Percentiles rank a stretch among this genome's conserved stretches.
Evolutionary conservation across 2,888 invertebrate species (phyloP).

Genomic region (Heliconius hortense): DNA sequence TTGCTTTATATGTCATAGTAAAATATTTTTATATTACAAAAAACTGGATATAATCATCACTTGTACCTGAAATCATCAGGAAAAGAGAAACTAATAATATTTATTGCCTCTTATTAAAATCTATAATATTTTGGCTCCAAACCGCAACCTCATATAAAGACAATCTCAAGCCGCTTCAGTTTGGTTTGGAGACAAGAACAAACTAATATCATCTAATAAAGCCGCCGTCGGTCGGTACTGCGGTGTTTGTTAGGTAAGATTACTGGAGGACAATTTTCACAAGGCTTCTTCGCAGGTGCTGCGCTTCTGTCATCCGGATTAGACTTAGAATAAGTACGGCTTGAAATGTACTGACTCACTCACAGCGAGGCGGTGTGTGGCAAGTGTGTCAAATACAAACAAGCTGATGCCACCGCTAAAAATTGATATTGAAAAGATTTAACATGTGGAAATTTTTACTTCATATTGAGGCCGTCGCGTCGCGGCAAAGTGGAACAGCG

Average conservation of each 20-base stretch:
- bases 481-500: background rate
- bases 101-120: no score
- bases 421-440: background rate
- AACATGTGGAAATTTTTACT: background rate
- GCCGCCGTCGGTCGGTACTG: background rate
- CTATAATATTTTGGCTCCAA: no score
- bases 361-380: background rate
- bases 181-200: background rate
- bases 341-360: constrained; percentile 3
- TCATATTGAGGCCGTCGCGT: background rate
- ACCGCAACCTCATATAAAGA: no score
- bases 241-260: constrained; percentile 33
- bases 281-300: constrained; percentile 19
- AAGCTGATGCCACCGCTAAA: background rate
- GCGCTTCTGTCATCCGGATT: constrained; percentile 10
- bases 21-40: no score
- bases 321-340: constrained; percentile 6
- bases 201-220: constrained; percentile 9
- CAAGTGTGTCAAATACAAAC: background rate
- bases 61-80: no score
- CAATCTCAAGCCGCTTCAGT: no score
- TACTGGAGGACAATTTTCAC: constrained; percentile 31
- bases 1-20: no score
- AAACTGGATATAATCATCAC: no score
- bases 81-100: no score